Conservation (phyloP, 1,140 invertebrate species). For the Zaprionus africanus region DNA sequence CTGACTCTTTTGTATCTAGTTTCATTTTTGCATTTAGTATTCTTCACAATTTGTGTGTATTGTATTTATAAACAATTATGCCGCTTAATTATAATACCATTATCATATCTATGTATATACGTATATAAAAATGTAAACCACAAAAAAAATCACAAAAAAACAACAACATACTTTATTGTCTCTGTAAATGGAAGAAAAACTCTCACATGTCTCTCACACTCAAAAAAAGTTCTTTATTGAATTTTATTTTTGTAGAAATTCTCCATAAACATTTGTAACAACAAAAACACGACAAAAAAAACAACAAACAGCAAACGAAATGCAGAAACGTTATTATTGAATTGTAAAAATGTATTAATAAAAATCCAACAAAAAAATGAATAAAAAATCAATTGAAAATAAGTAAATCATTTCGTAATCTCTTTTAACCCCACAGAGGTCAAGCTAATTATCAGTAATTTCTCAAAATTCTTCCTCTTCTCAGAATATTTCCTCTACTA, state of each 20-base stretch:
- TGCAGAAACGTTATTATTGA: constrained; percentile 77
- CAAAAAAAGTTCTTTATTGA: constrained; percentile 49
- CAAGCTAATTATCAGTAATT: constrained; percentile 47
- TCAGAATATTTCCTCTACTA: neutral
- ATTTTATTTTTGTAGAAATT: constrained; percentile 61
- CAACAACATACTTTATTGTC: constrained; percentile 51
- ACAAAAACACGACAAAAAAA: constrained; percentile 24
- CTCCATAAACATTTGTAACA: constrained; percentile 62
- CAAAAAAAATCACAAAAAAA: constrained; percentile 62
- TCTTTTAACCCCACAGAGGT: constrained; percentile 37
- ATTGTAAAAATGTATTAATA: constrained; percentile 68
- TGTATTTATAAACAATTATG: constrained; percentile 83
- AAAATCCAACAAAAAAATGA: constrained; percentile 73
- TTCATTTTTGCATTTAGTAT: constrained; percentile 84
- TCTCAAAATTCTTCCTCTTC: neutral
- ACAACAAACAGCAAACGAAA: constrained; percentile 60
- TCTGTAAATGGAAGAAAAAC: constrained; percentile 49
- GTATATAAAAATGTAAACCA: constrained; percentile 52
- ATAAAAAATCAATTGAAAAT: constrained; percentile 78
- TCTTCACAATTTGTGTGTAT: constrained; percentile 75
- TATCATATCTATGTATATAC: constrained; percentile 46
- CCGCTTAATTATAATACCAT: constrained; percentile 77
- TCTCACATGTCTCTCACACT: constrained; percentile 82
- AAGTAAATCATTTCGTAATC: constrained; percentile 11
- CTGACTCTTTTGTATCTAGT: constrained; percentile 82